Conservation (phyloP, 2,113 vertebrate genomes). For the Pycnonotus jocosus region DNA sequence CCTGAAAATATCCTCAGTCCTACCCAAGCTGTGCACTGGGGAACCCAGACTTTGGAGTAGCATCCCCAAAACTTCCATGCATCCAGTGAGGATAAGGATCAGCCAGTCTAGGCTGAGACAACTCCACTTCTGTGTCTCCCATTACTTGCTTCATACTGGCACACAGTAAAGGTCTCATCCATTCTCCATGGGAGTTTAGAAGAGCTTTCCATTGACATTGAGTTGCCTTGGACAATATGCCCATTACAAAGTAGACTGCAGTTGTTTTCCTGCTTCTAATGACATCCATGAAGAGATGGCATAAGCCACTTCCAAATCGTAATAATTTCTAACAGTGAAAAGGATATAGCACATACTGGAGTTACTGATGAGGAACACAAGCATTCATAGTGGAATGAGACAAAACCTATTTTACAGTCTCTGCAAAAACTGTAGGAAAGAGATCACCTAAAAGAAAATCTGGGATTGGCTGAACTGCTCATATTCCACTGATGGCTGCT, state of each 20-base stretch:
- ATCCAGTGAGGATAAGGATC: neutral
- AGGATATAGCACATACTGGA: constrained; percentile 19
- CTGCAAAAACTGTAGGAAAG: constrained; percentile 2
- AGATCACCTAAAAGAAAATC: neutral
- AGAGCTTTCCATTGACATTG: neutral
- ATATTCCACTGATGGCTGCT: neutral
- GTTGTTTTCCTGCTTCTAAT: neutral
- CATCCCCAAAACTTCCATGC: neutral
- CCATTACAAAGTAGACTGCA: neutral
- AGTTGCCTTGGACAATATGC: neutral
- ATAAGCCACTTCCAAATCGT: neutral
- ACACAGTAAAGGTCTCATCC: neutral
- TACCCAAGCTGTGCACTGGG: neutral
- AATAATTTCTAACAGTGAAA: neutral
- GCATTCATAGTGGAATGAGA: neutral
- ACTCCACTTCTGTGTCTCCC: neutral
- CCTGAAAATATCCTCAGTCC: neutral
- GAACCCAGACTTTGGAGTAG: neutral
- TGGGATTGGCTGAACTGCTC: neutral
- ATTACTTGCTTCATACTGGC: neutral
- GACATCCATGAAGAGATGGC: neutral
- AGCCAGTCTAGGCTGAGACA: neutral
- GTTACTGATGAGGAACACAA: constrained; percentile 55
- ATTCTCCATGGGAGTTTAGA: neutral
- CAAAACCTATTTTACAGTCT: neutral